Conservation (phyloP, 2,888 invertebrate genomes). For the Trimorus sp. region DNA sequence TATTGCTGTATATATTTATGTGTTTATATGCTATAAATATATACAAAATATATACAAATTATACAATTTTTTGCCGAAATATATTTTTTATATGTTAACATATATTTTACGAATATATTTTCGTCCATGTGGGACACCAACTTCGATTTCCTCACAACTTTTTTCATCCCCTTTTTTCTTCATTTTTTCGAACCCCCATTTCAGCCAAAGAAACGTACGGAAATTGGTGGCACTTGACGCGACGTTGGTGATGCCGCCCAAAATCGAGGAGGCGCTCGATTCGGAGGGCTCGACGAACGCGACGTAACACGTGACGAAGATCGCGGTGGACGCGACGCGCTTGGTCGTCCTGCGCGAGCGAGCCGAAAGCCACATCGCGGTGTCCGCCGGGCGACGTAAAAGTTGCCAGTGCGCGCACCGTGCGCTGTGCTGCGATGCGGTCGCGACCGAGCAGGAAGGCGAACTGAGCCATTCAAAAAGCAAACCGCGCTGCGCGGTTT, state of each 20-base stretch:
- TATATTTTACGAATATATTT: too few species aligned
- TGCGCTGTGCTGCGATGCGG: conserved; percentile 39
- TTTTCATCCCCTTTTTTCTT: too few species aligned
- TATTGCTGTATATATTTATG: too few species aligned
- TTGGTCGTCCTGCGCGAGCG: conserved; percentile 56
- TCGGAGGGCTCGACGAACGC: conserved; percentile 63
- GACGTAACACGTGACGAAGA: conserved; percentile 58
- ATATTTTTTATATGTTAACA: too few species aligned
- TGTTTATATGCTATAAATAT: too few species aligned
- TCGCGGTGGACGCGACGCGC: conserved; percentile 52
- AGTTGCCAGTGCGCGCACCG: conserved; percentile 25
- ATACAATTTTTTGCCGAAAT: too few species aligned
- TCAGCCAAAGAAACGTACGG: conserved; percentile 71
- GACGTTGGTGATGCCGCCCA: conserved; percentile 76
- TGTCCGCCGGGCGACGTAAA: conserved; percentile 50
- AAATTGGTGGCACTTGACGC: conserved; percentile 76
- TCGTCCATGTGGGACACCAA: too few species aligned
- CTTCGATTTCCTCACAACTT: too few species aligned
- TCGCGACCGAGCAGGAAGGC: conserved; percentile 63
- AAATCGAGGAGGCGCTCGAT: conserved; percentile 65
- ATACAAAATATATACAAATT: too few species aligned
- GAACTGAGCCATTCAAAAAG: conserved; percentile 62
- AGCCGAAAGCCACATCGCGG: conserved; percentile 63
- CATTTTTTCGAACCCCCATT: too few species aligned
- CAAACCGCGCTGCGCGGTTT: conserved; percentile 31